Percentiles rank a stretch among this genome's conserved stretches.
Conservation (phyloP, 2,113 vertebrate genomes). For the Gnathonemus echidnorhynchus region DNA sequence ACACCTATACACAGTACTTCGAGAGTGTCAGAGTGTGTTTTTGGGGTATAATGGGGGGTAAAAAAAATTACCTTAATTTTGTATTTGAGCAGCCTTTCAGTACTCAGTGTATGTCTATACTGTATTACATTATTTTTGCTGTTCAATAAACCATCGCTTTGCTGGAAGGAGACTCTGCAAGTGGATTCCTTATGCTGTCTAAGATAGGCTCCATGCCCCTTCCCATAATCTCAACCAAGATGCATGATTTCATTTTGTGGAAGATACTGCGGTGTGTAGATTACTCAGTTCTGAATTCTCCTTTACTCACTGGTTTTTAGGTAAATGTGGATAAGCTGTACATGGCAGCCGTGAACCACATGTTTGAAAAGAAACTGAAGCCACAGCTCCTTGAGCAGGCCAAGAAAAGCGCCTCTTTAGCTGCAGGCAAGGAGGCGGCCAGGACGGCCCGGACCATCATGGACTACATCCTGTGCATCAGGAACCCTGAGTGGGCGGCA, state of each 20-base stretch:
- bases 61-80: too few relatives aligned
- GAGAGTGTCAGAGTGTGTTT: not conserved
- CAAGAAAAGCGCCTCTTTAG: conserved; percentile 44
- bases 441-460: conserved; percentile 70
- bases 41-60: too few relatives aligned
- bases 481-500: conserved; percentile 81
- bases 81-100: too few relatives aligned
- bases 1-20: not conserved
- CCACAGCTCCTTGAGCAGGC: conserved; percentile 69
- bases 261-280: not conserved
- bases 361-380: conserved; percentile 82
- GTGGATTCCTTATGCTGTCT: not conserved
- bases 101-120: too few relatives aligned
- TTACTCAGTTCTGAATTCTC: not conserved
- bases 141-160: too few relatives aligned
- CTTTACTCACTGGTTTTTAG: conserved; percentile 45
- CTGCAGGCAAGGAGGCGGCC: conserved; percentile 61
- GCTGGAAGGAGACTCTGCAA: not conserved
- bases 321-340: conserved; percentile 83
- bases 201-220: not conserved
- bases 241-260: not conserved
- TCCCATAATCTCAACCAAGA: not conserved
- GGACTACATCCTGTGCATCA: conserved; percentile 75
- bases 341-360: conserved; percentile 73
- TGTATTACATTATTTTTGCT: too few relatives aligned